Evolutionary conservation across 2,113 vertebrate genomes (phyloP).

Genomic region (Ammodytes dubius): DNA sequence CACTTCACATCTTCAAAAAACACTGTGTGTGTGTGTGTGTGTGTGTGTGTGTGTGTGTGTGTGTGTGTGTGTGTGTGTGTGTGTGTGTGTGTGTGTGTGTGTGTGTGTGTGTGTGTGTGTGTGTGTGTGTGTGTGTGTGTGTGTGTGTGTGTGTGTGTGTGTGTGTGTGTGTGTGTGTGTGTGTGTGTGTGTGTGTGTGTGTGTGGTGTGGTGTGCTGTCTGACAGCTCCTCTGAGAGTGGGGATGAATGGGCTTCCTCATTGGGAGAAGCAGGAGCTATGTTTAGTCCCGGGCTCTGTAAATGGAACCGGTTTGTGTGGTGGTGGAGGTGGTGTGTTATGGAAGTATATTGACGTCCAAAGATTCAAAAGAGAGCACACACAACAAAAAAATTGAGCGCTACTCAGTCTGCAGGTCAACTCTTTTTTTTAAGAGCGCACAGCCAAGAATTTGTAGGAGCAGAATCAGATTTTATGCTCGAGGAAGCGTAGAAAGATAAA

Average conservation of each 20-base stretch:
- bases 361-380: conserved; percentile 2
- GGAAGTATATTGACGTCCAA: conserved; percentile 22
- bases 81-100: neutral
- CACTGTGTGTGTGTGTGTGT: neutral
- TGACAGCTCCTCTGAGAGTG: conserved; percentile 66
- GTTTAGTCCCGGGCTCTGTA: conserved; percentile 71
- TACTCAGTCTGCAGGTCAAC: conserved; percentile 12
- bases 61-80: neutral
- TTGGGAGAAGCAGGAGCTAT: conserved; percentile 70
- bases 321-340: conserved; percentile 8
- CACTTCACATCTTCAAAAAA: neutral
- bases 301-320: conserved; percentile 37
- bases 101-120: conserved; percentile 9
- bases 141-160: neutral
- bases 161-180: conserved; percentile 3
- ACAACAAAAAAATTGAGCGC: conserved; percentile 1
- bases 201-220: conserved; percentile 24
- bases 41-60: neutral
- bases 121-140: neutral
- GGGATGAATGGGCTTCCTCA: conserved; percentile 70
- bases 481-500: neutral
- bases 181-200: conserved; percentile 15
- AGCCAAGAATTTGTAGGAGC: neutral
- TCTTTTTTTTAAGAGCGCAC: neutral
- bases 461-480: neutral